These are phyloP conservation scores for Eonycteris spelaea DNA, from an alignment of 2,113 vertebrate species.

Conservation along the genomic window DNA sequence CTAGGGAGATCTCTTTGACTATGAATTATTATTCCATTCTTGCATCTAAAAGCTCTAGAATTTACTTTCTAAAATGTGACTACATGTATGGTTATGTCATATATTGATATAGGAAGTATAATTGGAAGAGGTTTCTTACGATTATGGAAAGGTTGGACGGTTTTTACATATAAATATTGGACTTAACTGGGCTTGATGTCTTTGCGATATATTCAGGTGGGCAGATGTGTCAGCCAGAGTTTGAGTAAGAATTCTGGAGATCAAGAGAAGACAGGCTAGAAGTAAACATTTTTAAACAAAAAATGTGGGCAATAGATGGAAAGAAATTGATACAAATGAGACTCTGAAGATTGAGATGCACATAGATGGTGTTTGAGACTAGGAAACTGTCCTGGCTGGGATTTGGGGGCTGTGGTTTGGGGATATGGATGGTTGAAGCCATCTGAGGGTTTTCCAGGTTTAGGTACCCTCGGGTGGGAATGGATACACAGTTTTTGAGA, in stretches of 20 bases:
- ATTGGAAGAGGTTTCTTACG: not conserved
- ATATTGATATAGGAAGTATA: not conserved
- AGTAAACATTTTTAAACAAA: not conserved
- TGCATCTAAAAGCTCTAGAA: not conserved
- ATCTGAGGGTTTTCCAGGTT: not conserved
- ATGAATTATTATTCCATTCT: not conserved
- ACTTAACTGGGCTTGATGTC: not conserved
- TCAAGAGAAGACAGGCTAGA: not conserved
- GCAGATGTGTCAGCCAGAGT: not conserved
- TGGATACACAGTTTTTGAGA: not conserved
- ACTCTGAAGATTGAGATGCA: not conserved
- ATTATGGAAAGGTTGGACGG: not conserved
- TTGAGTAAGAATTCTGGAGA: not conserved
- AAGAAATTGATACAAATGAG: not conserved
- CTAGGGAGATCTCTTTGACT: not conserved
- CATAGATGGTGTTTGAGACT: not conserved
- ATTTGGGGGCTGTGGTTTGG: not conserved
- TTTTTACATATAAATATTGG: not conserved
- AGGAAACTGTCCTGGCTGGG: not conserved
- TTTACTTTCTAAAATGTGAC: not conserved
- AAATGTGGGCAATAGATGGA: not conserved
- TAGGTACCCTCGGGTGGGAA: not conserved
- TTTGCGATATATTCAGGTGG: not conserved
- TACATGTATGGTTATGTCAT: not conserved
- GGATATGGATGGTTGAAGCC: not conserved